Percentiles rank a stretch among this genome's conserved stretches.
phyloP scores from a whole-genome alignment of 1,140 invertebrate species.

The Leguminivora glycinivorella region DNA sequence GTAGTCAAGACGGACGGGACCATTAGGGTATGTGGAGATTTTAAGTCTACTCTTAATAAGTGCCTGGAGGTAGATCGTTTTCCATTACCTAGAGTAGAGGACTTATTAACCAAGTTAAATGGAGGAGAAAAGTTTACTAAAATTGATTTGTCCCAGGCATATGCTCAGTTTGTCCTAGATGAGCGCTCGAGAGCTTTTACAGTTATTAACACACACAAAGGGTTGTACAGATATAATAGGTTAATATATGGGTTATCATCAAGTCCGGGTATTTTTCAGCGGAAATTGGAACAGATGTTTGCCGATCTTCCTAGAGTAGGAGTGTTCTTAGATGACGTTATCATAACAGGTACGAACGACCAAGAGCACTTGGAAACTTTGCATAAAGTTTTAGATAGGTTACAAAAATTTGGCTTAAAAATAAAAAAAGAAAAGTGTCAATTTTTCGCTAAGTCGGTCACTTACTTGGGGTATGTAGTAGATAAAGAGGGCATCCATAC shows the following conservation, averaged over 20 bases:
- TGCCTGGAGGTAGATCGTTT: neutral
- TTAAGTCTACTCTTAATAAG: constrained; percentile 11
- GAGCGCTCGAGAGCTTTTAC: constrained; percentile 17
- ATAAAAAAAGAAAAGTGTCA: constrained; percentile 29
- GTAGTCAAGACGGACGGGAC: neutral
- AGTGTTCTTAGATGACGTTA: constrained; percentile 30
- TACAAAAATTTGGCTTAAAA: constrained; percentile 30
- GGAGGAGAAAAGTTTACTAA: constrained; percentile 28
- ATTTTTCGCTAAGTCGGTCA: constrained; percentile 1
- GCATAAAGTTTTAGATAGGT: constrained; percentile 26
- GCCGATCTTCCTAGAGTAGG: constrained; percentile 28
- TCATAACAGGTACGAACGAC: constrained; percentile 18
- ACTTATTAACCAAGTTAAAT: constrained; percentile 8
- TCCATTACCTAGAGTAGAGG: neutral
- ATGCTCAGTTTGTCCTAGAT: constrained; percentile 27
- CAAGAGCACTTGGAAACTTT: constrained; percentile 24
- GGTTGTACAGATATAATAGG: constrained; percentile 29
- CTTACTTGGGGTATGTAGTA: neutral
- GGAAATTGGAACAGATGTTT: constrained; percentile 27
- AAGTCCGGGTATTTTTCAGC: neutral
- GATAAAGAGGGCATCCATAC: neutral
- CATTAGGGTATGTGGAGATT: constrained; percentile 6
- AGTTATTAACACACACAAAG: constrained; percentile 23
- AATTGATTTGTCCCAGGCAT: constrained; percentile 27
- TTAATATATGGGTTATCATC: constrained; percentile 15